Base-by-base conservation (phyloP, 1,140 invertebrate species). In the Drosophila pachea region DNA sequence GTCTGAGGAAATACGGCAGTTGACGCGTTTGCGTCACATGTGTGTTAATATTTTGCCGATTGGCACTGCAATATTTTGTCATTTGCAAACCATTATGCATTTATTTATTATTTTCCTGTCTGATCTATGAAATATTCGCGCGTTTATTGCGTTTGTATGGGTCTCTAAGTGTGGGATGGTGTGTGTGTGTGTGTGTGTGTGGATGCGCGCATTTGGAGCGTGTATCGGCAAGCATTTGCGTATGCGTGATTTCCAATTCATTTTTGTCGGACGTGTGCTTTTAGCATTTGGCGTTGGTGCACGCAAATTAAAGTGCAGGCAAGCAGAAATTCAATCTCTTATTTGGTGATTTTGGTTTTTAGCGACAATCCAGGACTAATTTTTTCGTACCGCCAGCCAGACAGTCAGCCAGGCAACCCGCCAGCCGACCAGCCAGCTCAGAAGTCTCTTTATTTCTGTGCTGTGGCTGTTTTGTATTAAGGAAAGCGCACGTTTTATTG, bases 241-340 rank as follows among this genome's bases (percentile, higher is more conserved):
- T 73, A 73, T 73, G 77, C 63, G 73, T 73, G 76, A 79, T 76
- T 86, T 86, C 72, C 76, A 79, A 76, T 86, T 84, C 73, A 48
- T 68, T 81, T 76, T 66, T 35, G 14, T 32, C 40, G 78, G 38
- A 74, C 74, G 78, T 81, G 78, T 74, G 78, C 71, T 84, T 86
- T 84, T 81, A 86, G 76, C 54, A 72, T 83, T 84, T 78, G 63
- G 64, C 65, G 76, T 81, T 86, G 79, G 62, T 72, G 69, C 70
- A 76, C 70, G 74, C 74, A 84, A 84, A 84, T 84, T 84, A 84
- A 84, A 84, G 81, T 84, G 74, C 81, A 84, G 76, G 76, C 76
- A 84, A 84, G 81, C 81, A 86, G 81, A 84, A 84, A 84, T 84
- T 84, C 81, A 84, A 84, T 84, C 81, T 86, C 82, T 84, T 78